Evolutionary conservation across 2,113 vertebrate genomes (phyloP).

Genomic region (Spea multiplicata): DNA sequence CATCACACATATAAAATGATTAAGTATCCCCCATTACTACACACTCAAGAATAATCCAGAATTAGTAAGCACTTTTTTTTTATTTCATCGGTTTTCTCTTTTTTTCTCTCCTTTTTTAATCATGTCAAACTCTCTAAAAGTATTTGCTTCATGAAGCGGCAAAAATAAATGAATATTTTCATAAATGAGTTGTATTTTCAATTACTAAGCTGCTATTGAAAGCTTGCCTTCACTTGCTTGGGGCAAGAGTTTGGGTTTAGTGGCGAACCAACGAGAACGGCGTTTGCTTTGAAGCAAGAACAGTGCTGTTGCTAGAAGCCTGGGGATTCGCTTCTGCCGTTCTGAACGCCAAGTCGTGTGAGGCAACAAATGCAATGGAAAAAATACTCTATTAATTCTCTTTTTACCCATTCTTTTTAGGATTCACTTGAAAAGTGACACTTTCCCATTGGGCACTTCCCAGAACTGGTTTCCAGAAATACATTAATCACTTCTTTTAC

Average conservation of each 20-base stretch:
- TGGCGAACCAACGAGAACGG: conserved; percentile 9
- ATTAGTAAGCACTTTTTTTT: no score
- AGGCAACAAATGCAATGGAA: not conserved
- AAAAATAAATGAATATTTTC: conserved; percentile 40
- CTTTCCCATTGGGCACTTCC: conserved; percentile 11
- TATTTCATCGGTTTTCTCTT: no score
- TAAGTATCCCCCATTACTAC: no score
- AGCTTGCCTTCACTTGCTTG: conserved; percentile 13
- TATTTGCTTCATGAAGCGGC: conserved; percentile 19
- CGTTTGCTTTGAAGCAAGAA: conserved; percentile 19
- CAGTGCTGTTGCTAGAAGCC: not conserved
- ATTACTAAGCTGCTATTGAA: conserved; percentile 34
- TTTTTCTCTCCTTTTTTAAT: not conserved
- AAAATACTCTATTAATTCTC: conserved; percentile 13
- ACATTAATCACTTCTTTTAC: conserved; percentile 1
- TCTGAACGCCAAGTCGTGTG: not conserved
- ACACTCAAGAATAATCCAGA: no score
- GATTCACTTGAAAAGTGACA: conserved; percentile 21
- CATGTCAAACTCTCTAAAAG: conserved; percentile 18
- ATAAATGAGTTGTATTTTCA: conserved; percentile 45
- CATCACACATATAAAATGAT: no score
- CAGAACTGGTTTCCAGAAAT: conserved; percentile 12
- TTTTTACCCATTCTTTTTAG: conserved; percentile 15
- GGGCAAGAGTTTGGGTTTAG: conserved; percentile 28
- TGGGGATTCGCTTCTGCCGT: not conserved